Percentiles rank a stretch among this genome's conserved stretches.
Evolutionary conservation across 1,140 invertebrate species (phyloP).

Genomic region (Diachasmimorpha longicaudata): DNA sequence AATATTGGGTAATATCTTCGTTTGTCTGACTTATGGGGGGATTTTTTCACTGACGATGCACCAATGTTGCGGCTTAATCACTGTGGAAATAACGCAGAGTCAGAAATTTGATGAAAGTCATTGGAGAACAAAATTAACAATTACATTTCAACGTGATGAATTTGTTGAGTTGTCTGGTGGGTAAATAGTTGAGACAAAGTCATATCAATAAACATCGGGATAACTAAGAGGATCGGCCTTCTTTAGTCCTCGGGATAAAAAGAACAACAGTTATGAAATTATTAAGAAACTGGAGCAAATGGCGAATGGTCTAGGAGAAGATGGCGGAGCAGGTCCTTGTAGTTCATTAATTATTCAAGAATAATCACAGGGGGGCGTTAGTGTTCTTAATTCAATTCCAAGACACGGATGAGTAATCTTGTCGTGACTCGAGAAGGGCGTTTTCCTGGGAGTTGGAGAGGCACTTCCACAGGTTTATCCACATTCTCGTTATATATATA

Average conservation of each 20-base stretch:
- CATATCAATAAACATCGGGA: too few species aligned
- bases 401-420: constrained; percentile 22
- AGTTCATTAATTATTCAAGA: constrained; percentile 14
- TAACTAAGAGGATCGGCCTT: neutral
- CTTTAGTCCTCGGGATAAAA: neutral
- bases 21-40: neutral
- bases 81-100: too few species aligned
- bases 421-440: constrained; percentile 15
- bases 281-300: neutral
- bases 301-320: neutral
- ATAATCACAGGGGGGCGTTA: constrained; percentile 11
- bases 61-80: too few species aligned
- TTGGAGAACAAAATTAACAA: too few species aligned
- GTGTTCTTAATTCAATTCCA: constrained; percentile 10
- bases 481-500: constrained; percentile 1
- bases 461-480: neutral
- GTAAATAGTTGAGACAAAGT: too few species aligned
- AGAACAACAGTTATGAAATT: neutral
- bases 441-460: neutral
- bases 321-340: neutral
- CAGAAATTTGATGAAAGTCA: too few species aligned
- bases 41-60: neutral
- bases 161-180: too few species aligned
- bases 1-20: neutral
- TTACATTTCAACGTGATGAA: neutral